These are phyloP conservation scores for Drosophila seguyi DNA, from an alignment of 1,140 invertebrate species.

Conservation along the genomic window DNA sequence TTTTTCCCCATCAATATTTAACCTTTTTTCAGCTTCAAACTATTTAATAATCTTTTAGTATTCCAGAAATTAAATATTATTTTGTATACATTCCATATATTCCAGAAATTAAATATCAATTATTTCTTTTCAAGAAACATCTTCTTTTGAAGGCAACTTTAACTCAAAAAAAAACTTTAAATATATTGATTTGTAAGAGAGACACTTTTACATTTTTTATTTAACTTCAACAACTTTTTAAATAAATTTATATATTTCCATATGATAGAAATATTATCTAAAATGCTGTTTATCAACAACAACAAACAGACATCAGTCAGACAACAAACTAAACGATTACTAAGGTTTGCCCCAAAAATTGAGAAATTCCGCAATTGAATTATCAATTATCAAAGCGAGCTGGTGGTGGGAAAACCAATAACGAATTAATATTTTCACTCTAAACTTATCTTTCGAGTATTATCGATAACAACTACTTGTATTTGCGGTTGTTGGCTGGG, in stretches of 20 bases:
- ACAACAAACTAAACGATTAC: neutral
- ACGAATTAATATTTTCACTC: slow-evolving; percentile 26
- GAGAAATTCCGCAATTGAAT: slow-evolving; percentile 35
- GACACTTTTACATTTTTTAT: neutral
- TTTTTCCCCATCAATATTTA: too few relatives aligned
- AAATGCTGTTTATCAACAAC: neutral
- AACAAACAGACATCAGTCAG: neutral
- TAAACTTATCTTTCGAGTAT: slow-evolving; percentile 33
- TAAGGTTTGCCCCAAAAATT: slow-evolving; percentile 1
- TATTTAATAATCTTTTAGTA: too few relatives aligned
- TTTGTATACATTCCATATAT: too few relatives aligned
- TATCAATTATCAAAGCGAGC: slow-evolving; percentile 12
- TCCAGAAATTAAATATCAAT: neutral
- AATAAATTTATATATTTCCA: neutral
- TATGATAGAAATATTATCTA: neutral
- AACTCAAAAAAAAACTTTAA: neutral
- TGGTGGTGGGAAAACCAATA: slow-evolving; percentile 15
- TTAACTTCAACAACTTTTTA: neutral
- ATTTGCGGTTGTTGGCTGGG: slow-evolving; percentile 18
- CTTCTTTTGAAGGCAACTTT: neutral
- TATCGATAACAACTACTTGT: slow-evolving; percentile 5
- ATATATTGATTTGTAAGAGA: neutral
- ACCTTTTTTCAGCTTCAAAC: too few relatives aligned
- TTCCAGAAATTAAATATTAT: too few relatives aligned
- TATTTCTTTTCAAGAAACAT: neutral